phyloP scores from a whole-genome alignment of 92 coral and sea anemone species.

The Phenganax subtilis region DNA sequence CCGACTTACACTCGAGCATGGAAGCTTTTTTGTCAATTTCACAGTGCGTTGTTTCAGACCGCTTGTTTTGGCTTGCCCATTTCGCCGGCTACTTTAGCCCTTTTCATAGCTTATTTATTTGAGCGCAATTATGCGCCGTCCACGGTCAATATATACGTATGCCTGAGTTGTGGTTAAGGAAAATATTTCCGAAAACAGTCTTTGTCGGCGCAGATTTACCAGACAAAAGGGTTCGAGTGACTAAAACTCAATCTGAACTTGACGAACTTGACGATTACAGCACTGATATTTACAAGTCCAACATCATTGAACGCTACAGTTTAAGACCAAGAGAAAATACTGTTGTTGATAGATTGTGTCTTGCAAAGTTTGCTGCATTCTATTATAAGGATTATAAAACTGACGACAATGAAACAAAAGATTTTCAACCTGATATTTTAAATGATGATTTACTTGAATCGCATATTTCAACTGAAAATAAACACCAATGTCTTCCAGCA shows the following conservation, averaged over 20 bases:
- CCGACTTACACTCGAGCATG: no score
- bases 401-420: background rate
- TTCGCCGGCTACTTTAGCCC: no score
- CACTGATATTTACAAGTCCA: background rate
- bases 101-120: no score
- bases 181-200: background rate
- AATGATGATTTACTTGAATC: background rate
- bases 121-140: no score
- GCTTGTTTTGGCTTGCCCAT: no score
- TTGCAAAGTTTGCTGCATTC: background rate
- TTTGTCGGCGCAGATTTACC: background rate
- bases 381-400: background rate
- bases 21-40: no score
- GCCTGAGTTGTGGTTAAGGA: background rate
- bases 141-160: no score
- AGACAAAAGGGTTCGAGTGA: no score
- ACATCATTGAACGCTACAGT: no score
- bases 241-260: no score
- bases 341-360: background rate
- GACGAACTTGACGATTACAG: background rate
- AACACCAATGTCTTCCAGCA: background rate
- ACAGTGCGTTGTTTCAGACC: no score
- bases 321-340: background rate
- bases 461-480: background rate
- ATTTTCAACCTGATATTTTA: background rate